These are phyloP conservation scores for Hydractinia echinata DNA, from an alignment of 30 jellyfish, hydroid and myxozoan genomes.

Conservation along the genomic window DNA sequence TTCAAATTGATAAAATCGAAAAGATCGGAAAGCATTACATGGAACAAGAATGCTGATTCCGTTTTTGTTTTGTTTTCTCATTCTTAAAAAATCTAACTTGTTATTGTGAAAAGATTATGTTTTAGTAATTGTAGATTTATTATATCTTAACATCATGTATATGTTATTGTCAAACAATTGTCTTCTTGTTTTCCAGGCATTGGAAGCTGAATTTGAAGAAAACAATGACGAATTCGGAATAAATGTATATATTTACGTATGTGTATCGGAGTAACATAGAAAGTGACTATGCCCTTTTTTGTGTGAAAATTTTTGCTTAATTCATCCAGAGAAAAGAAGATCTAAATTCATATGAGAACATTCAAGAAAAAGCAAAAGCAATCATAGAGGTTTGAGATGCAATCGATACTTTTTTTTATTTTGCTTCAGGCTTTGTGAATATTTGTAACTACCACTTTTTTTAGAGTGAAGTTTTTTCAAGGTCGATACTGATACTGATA, in stretches of 20 bases:
- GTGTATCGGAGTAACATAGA: no score
- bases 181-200: conserved; percentile 37
- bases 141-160: neutral
- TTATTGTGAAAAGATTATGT: no score
- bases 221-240: neutral
- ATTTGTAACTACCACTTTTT: neutral
- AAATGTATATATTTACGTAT: neutral
- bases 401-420: neutral
- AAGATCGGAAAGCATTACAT: no score
- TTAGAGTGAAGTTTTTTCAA: conserved; percentile 53
- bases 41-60: no score
- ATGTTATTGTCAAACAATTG: neutral
- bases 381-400: neutral
- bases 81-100: no score
- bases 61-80: no score
- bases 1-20: no score
- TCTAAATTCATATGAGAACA: neutral
- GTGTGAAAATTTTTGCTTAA: neutral
- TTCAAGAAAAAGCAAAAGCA: conserved; percentile 19
- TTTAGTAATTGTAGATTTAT: no score
- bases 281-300: no score
- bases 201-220: conserved; percentile 78
- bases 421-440: neutral
- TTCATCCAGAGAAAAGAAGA: neutral
- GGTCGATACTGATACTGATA: conserved; percentile 50